Evolutionary conservation across 2,113 vertebrate species (phyloP).

Genomic region (Cololabis saira): DNA sequence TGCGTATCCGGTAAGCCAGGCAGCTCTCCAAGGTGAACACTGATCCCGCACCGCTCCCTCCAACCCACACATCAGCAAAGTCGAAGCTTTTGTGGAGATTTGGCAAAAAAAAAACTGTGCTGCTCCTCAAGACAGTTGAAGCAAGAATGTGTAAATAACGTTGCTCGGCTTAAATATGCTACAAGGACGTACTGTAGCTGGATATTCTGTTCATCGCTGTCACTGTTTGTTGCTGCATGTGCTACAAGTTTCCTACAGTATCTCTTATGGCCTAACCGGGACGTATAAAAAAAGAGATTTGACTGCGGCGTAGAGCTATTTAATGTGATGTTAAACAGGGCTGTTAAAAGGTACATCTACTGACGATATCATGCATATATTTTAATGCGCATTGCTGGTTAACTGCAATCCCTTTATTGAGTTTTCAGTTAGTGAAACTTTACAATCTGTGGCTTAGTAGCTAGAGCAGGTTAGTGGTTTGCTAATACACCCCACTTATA

Average conservation of each 20-base stretch:
- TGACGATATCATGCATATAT: neutral
- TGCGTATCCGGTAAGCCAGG: conserved; percentile 67
- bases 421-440: neutral
- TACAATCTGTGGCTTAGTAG: neutral
- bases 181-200: conserved; percentile 17
- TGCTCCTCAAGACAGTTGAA: conserved; percentile 48
- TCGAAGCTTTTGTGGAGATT: conserved; percentile 48
- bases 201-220: conserved; percentile 6
- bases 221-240: conserved; percentile 3
- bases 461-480: neutral
- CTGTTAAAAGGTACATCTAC: neutral
- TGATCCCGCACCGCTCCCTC: conserved; percentile 34
- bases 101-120: conserved; percentile 41
- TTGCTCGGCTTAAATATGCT: conserved; percentile 37
- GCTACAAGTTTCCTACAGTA: neutral
- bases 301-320: neutral
- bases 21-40: conserved; percentile 61
- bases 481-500: neutral
- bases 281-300: conserved; percentile 3
- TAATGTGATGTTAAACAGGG: neutral
- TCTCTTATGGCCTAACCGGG: neutral
- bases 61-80: conserved; percentile 47
- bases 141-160: conserved; percentile 42
- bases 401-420: neutral
- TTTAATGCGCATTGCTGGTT: neutral